Evolutionary conservation across 2,113 vertebrate genomes (phyloP), one percentile per base, ranked within the genome.

Genomic region (Dolichotis patagonum): DNA sequence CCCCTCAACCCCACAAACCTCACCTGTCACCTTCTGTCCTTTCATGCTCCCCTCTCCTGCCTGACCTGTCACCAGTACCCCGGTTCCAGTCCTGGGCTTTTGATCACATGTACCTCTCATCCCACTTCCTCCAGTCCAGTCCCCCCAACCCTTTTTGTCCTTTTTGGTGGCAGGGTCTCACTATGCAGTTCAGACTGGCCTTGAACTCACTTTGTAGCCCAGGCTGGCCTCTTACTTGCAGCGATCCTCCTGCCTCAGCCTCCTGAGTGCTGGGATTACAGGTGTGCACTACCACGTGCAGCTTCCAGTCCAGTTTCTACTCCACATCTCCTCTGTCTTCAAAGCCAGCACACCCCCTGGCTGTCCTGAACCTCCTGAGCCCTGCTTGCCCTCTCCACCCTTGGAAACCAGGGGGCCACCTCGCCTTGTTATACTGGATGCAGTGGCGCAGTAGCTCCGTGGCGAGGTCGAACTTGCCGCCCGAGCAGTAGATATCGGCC

Each of bases 371-470:
- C 35, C 7, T 35, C 30, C 65, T 6, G 12, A 30, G 1, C 41
- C 63, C n/a, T 3, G 7, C 9, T 1, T 3, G 11, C n/a, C 19
- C 8, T 5, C 32, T 2, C 0, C 2, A 2, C 63, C n/a, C 0
- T 43, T 77, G 49, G 0, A 0, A 7, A 1, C 7, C 41, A 2
- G 13, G 28, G 56, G 0, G 2, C 5, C 22, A 4, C 46, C 98
- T 85, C n/a, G 97, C 99, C 98, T 99, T 98, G 92, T 99, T 99
- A 95, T 98, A 97, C 17, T 96, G 97, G 41, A 98, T 65, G 35
- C 99, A 99, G 60, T 97, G 98, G 80, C 96, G 97, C 58, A 99
- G 96, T 46, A 99, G 98, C 41, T 98, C 98, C 0, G 83, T 94
- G 60, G 98, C 98, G 1, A 98, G 98, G 85, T 98, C 98, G 28